phyloP scores from a whole-genome alignment of 2,888 invertebrate genomes.

The Criorhina ranunculi region DNA sequence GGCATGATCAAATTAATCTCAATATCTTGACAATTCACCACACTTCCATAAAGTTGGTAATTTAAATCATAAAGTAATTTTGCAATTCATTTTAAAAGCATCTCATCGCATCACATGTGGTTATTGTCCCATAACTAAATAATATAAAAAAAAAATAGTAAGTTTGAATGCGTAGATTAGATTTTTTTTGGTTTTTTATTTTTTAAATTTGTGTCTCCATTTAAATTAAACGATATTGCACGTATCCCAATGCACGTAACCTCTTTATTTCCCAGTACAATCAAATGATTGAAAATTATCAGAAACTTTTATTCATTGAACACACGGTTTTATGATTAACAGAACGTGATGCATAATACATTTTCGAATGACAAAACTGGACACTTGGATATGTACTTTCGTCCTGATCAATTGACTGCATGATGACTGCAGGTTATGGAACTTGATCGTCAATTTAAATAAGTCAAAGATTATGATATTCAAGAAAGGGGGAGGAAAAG shows the following conservation, averaged over 20 bases:
- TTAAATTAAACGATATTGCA: background rate
- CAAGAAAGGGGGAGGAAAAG: too few relatives aligned
- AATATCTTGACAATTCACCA: background rate
- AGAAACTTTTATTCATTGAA: background rate
- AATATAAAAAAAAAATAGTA: background rate
- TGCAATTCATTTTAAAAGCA: conserved; percentile 1
- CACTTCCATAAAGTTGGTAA: background rate
- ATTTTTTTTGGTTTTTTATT: background rate
- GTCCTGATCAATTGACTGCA: too few relatives aligned
- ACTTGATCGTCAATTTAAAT: too few relatives aligned
- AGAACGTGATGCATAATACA: too few relatives aligned
- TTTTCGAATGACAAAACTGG: too few relatives aligned
- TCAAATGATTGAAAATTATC: background rate
- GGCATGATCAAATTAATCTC: background rate
- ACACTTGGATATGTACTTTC: too few relatives aligned
- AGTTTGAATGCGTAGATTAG: background rate
- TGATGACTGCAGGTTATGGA: too few relatives aligned
- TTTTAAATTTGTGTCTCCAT: too few relatives aligned
- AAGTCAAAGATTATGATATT: too few relatives aligned
- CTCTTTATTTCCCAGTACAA: background rate
- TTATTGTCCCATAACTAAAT: conserved; percentile 13
- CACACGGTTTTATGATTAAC: background rate
- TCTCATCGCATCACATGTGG: conserved; percentile 11
- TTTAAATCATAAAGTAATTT: conserved; percentile 13
- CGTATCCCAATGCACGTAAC: background rate